Percentiles rank a stretch among this genome's conserved stretches.
Evolutionary conservation across 2,888 invertebrate species (phyloP).

Genomic region (Synergus gifuensis): DNA sequence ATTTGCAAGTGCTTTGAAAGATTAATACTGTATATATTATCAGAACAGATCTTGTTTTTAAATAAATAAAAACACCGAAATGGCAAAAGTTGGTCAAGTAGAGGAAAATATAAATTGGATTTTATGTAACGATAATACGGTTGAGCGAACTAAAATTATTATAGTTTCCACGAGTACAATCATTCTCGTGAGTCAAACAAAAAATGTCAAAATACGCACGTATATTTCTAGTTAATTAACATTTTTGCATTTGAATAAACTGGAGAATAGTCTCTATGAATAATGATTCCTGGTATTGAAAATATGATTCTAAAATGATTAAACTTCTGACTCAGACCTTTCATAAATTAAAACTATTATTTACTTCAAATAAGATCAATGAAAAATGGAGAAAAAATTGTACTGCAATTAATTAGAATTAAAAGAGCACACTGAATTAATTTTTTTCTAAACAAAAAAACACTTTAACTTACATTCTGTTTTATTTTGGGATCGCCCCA

Average conservation of each 20-base stretch:
- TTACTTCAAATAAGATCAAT: background rate
- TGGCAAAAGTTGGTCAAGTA: background rate
- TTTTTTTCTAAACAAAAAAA: slow-evolving; percentile 5
- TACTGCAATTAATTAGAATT: background rate
- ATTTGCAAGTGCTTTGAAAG: background rate
- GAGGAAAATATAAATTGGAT: background rate
- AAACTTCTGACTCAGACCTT: background rate
- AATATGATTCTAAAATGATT: background rate
- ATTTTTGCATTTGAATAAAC: slow-evolving; percentile 6
- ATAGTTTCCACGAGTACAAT: background rate
- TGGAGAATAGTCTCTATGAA: background rate
- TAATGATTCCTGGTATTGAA: background rate
- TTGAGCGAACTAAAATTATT: background rate
- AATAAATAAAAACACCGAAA: background rate
- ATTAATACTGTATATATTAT: background rate
- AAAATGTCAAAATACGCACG: background rate
- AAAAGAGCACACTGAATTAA: background rate
- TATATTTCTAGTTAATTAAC: background rate
- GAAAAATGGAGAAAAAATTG: background rate
- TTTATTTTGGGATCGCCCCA: slow-evolving; percentile 16
- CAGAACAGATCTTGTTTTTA: background rate
- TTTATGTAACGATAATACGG: background rate
- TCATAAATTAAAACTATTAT: background rate
- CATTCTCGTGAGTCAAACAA: background rate
- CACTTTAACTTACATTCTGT: slow-evolving; percentile 8